Evolutionary conservation across 2,113 vertebrate genomes (phyloP).

Genomic region (Nothobranchius kuhntae): DNA sequence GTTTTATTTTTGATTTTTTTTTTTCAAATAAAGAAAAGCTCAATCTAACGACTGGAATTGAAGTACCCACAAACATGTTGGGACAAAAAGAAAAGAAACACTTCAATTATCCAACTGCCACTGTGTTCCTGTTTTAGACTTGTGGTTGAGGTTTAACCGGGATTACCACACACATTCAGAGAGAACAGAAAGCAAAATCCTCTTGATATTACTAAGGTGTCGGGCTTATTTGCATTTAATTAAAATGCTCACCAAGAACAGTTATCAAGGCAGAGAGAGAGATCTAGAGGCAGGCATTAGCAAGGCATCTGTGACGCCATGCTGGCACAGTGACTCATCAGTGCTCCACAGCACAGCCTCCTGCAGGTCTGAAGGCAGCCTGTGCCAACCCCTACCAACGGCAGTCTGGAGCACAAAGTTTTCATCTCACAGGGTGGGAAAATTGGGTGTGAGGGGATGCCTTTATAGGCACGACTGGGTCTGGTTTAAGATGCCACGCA

Average conservation of each 20-base stretch:
- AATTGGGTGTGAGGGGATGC: neutral
- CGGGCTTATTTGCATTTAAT: constrained; percentile 48
- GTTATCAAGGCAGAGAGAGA: constrained; percentile 43
- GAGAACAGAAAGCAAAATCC: constrained; percentile 17
- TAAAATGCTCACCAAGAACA: constrained; percentile 47
- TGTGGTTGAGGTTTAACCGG: neutral
- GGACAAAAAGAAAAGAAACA: constrained; percentile 21
- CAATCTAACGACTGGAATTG: constrained; percentile 34
- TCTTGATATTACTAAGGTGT: constrained; percentile 31
- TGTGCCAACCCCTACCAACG: constrained; percentile 31
- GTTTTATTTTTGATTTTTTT: neutral
- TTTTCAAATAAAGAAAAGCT: constrained; percentile 10
- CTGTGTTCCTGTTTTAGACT: constrained; percentile 2
- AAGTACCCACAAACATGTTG: constrained; percentile 19
- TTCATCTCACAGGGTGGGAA: constrained; percentile 27
- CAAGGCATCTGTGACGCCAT: constrained; percentile 51
- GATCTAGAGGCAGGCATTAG: constrained; percentile 47
- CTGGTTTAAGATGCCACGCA: neutral
- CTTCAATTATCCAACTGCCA: constrained; percentile 29
- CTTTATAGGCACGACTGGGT: neutral
- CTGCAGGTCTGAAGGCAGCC: constrained; percentile 50
- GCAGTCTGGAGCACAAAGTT: constrained; percentile 30
- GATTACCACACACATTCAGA: neutral
- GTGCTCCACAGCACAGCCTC: constrained; percentile 49
- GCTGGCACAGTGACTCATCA: constrained; percentile 63